Evolutionary conservation across 2,888 invertebrate species (phyloP).

Genomic region (Scaptomyza caliginosa): DNA sequence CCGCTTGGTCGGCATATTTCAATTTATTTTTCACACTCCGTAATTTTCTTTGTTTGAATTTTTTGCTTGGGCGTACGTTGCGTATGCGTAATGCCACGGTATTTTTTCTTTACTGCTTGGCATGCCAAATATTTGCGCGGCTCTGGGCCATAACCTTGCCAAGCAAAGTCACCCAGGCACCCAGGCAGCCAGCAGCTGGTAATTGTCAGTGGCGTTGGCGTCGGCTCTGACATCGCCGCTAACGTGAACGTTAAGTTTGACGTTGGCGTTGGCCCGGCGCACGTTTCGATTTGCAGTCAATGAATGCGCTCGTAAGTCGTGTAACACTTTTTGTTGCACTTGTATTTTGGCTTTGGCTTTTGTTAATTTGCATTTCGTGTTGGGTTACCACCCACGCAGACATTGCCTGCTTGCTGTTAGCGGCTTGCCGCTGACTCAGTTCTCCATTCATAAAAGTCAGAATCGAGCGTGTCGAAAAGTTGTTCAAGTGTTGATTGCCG

Average conservation of each 20-base stretch:
- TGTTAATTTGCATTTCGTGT: conserved; percentile 74
- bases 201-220: conserved; percentile 29
- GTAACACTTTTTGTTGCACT: conserved; percentile 68
- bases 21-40: conserved; percentile 75
- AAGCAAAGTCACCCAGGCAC: conserved; percentile 30
- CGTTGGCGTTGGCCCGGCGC: conserved; percentile 63
- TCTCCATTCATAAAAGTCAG: conserved; percentile 68
- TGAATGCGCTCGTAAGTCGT: conserved; percentile 76
- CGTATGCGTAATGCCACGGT: conserved; percentile 70
- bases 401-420: conserved; percentile 11
- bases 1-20: conserved; percentile 55
- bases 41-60: conserved; percentile 65
- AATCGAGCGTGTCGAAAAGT: conserved; percentile 27
- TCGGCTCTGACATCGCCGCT: conserved; percentile 30
- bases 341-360: conserved; percentile 49
- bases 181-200: conserved; percentile 27
- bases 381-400: conserved; percentile 68
- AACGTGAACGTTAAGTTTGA: conserved; percentile 12
- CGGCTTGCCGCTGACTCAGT: conserved; percentile 56
- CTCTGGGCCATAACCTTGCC: conserved; percentile 75
- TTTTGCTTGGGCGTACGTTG: conserved; percentile 52
- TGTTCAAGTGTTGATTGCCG: conserved; percentile 49
- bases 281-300: conserved; percentile 79
- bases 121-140: conserved; percentile 70
- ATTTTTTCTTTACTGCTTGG: conserved; percentile 37